Base-by-base conservation (phyloP, 2,888 invertebrate species). In the Dinocampus coccinellae region DNA sequence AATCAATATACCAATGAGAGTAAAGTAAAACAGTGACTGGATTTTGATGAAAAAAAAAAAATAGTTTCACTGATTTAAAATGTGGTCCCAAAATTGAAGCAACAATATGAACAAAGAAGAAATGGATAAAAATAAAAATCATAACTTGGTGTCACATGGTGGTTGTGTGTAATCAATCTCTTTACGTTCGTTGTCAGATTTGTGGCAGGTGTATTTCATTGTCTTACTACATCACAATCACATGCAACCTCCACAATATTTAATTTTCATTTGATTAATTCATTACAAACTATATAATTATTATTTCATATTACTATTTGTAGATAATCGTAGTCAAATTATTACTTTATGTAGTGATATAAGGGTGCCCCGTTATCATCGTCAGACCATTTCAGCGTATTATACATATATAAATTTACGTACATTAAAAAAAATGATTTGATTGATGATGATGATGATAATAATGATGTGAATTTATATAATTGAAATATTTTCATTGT, bases 301-400 rank as follows among this genome's bases (percentile, higher is more conserved):
- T 84, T 81, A 84, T 84, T 87, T 85, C 80, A 83, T 84, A 85
- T 82, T 82, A 82, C 80, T 83, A 83, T 83, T 81, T 70, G 77
- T 85, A 86, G 82, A 77, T 80, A 82, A 84, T 33, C 78, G 80
- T 84, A 84, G 82, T 78, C 79, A 79, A 80, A 85, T 82, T 80
- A 84, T 84, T 81, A 80, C 72, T 81, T 83, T 79, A 77, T 79
- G 83, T 84, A 84, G 83, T 72, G 66, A 62, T 55, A 67, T 84
- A 83, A 82, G 78, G 77, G 73, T 82, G 78, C 7, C 4, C 78
- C 78, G 77, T 80, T 79, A 80, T 78, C 82, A 83, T 85, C 83
- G 81, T 79, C 82, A 80, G 82, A 81, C 76, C 77, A 69, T 77
- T 70, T 73, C 72, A 66, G 73, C 33, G 33, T 47, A 67, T 9